These are phyloP conservation scores for Imbricaverruca yamaguchii DNA, from an alignment of 2,888 invertebrate species.

Conservation along the genomic window DNA sequence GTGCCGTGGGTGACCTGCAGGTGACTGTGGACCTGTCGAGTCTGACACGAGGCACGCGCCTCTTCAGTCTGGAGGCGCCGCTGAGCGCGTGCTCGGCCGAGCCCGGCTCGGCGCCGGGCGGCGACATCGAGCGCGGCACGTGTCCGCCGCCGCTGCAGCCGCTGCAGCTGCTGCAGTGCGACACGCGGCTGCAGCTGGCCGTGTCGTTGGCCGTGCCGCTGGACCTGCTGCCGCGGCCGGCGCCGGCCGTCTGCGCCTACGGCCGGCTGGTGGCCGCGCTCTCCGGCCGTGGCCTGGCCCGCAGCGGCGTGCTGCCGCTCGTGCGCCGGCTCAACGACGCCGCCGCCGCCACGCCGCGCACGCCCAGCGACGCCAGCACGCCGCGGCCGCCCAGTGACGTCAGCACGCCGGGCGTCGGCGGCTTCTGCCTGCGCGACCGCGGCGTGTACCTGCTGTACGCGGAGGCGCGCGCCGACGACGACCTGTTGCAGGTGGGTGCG, in stretches of 20 bases:
- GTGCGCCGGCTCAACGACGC: not conserved
- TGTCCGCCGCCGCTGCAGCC: not conserved
- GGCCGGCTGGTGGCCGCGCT: constrained; percentile 14
- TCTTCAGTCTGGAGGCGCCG: not conserved
- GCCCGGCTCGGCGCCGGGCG: not conserved
- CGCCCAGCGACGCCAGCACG: not conserved
- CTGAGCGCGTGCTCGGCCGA: not conserved
- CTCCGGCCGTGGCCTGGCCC: not conserved
- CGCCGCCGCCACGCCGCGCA: not conserved
- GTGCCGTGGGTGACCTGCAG: not conserved
- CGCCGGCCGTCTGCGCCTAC: constrained; percentile 13
- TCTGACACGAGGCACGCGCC: not conserved
- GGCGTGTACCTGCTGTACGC: constrained; percentile 1
- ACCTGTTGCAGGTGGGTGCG: not conserved
- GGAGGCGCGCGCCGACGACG: constrained; percentile 2
- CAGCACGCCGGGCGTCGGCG: constrained; percentile 15
- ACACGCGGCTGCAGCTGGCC: not conserved
- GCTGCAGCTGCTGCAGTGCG: constrained; percentile 14
- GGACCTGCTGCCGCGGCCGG: constrained; percentile 8
- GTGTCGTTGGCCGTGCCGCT: constrained; percentile 10
- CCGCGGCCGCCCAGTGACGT: not conserved
- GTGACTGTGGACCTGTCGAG: not conserved
- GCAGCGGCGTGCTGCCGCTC: not conserved
- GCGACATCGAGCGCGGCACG: constrained; percentile 1
- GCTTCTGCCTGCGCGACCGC: constrained; percentile 8